Evolutionary conservation across 1,140 invertebrate genomes (phyloP).

Genomic region (Drosophila yakuba): DNA sequence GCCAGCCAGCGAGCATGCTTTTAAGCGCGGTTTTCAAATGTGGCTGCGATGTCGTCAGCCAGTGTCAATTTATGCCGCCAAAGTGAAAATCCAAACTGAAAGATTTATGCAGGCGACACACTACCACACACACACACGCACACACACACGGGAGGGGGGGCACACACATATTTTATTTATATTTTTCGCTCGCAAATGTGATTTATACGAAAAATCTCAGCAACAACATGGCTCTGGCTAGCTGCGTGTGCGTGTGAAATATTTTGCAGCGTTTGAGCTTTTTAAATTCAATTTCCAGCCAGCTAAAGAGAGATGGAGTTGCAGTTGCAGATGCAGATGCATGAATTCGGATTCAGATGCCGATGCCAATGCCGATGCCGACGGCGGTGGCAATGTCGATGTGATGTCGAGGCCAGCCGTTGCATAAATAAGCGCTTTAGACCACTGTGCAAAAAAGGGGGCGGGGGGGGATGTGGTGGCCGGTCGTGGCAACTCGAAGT

Average conservation of each 20-base stretch:
- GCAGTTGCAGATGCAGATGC: not conserved
- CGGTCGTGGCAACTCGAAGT: not conserved
- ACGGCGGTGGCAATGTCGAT: constrained; percentile 29
- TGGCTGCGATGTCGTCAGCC: constrained; percentile 60
- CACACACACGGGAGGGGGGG: not conserved
- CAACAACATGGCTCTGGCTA: constrained; percentile 23
- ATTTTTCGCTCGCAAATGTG: constrained; percentile 70
- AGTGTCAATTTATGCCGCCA: constrained; percentile 82
- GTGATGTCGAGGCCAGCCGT: constrained; percentile 52
- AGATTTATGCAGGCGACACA: constrained; percentile 69
- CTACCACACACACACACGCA: constrained; percentile 4
- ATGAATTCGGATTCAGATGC: constrained; percentile 1
- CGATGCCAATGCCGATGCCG: not conserved
- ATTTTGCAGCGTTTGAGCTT: constrained; percentile 75
- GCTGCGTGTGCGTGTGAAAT: constrained; percentile 63
- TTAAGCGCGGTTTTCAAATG: constrained; percentile 79
- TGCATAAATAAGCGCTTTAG: constrained; percentile 73
- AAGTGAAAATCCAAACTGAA: constrained; percentile 82
- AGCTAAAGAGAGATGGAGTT: constrained; percentile 1
- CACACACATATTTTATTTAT: constrained; percentile 66
- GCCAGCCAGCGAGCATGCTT: constrained; percentile 58
- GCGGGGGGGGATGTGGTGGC: not conserved
- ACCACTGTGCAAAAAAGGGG: constrained; percentile 63
- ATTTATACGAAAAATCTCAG: constrained; percentile 77
- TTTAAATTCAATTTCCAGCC: constrained; percentile 72